Evolutionary conservation across 1,140 invertebrate species (phyloP).

Genomic region (Pogonus chalceus): DNA sequence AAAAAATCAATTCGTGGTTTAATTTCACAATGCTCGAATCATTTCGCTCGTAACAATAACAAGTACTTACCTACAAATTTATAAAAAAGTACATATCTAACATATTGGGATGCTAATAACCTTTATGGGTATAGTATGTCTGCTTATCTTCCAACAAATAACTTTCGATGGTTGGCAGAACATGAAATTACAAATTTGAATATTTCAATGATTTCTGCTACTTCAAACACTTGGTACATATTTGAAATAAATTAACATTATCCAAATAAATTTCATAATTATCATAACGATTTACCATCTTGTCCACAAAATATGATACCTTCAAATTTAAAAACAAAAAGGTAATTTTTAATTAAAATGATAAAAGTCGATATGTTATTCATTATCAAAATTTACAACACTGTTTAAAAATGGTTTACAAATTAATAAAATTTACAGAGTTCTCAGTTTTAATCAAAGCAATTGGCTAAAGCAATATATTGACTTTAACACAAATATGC

Average conservation of each 20-base stretch:
- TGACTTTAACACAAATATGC: slow-evolving; percentile 14
- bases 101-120: slow-evolving; percentile 44
- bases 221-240: slow-evolving; percentile 39
- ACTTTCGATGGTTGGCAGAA: slow-evolving; percentile 36
- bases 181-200: slow-evolving; percentile 26
- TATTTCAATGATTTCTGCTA: slow-evolving; percentile 21
- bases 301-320: slow-evolving; percentile 14
- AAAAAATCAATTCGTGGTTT: too few species aligned
- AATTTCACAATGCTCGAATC: too few species aligned
- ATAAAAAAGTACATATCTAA: slow-evolving; percentile 26
- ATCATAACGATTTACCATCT: too few species aligned
- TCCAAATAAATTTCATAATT: slow-evolving; percentile 36
- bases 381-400: too few species aligned
- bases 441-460: slow-evolving; percentile 29
- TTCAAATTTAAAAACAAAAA: slow-evolving; percentile 10
- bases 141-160: slow-evolving; percentile 31
- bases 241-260: slow-evolving; percentile 38
- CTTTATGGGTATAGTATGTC: slow-evolving; percentile 43
- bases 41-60: too few species aligned
- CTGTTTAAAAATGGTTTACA: slow-evolving; percentile 26
- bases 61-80: too few species aligned
- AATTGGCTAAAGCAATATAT: slow-evolving; percentile 29
- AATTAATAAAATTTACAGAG: slow-evolving; percentile 26
- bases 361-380: too few species aligned
- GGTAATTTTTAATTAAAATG: slow-evolving; percentile 11